Evolutionary conservation across 2,797 vertebrate genomes (phyloP).

Genomic region (Paedocypris micromegethes): DNA sequence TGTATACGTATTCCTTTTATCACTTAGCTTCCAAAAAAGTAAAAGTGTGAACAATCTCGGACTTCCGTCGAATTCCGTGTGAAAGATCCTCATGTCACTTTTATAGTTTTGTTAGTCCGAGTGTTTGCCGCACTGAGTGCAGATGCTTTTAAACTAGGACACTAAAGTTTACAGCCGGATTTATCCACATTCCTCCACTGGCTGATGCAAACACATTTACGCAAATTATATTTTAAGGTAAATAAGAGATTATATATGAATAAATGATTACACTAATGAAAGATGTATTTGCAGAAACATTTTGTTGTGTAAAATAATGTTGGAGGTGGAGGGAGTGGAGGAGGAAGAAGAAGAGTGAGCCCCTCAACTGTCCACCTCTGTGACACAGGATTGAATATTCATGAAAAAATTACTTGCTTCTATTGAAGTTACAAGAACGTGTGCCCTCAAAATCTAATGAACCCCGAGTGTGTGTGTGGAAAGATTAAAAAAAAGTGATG

Average conservation of each 20-base stretch:
- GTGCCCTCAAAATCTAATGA: conserved; percentile 52
- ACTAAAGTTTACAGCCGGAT: conserved; percentile 24
- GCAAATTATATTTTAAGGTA: background rate
- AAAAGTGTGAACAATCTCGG: too few species aligned
- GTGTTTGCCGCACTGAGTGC: conserved; percentile 20
- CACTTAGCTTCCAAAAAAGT: too few species aligned
- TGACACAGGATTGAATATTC: conserved; percentile 48
- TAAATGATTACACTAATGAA: too few species aligned
- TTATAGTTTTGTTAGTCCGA: conserved; percentile 18
- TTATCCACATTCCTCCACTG: background rate
- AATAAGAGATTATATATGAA: too few species aligned
- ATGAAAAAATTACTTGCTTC: conserved; percentile 38
- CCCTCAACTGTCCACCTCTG: conserved; percentile 24
- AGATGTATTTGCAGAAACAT: background rate
- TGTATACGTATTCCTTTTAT: too few species aligned
- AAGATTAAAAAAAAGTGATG: too few species aligned
- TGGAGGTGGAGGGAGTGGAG: background rate
- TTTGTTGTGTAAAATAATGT: conserved; percentile 17
- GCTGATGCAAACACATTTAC: background rate
- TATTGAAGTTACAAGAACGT: conserved; percentile 45
- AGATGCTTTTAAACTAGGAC: conserved; percentile 31
- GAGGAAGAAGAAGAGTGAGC: conserved; percentile 4
- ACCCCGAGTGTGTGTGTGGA: conserved; percentile 31
- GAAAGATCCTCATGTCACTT: conserved; percentile 14
- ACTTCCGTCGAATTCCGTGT: background rate